Conservation (phyloP, 2,797 vertebrate genomes). For the Odontamblyopus rebecca region DNA sequence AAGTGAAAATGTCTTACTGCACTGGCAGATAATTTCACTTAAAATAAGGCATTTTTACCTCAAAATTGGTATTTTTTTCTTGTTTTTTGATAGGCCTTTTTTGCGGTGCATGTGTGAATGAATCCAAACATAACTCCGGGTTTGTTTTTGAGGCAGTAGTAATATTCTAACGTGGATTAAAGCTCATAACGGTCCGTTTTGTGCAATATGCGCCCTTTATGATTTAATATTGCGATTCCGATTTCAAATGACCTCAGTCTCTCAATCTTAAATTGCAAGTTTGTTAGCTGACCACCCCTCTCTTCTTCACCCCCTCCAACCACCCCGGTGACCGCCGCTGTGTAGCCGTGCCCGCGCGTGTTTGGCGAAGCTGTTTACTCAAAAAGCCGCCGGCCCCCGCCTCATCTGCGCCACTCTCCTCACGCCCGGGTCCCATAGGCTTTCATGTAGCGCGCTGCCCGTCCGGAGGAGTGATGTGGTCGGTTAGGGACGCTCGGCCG, state of each 20-base stretch:
- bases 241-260: slow-evolving; percentile 52
- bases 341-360: slow-evolving; percentile 61
- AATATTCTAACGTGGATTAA: too few species aligned
- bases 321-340: slow-evolving; percentile 56
- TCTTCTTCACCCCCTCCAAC: slow-evolving; percentile 24
- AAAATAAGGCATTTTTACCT: too few species aligned
- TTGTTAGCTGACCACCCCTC: slow-evolving; percentile 22
- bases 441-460: slow-evolving; percentile 64
- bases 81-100: too few species aligned
- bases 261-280: slow-evolving; percentile 35
- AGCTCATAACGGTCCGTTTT: too few species aligned
- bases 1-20: too few species aligned
- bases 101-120: too few species aligned
- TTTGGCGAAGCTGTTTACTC: slow-evolving; percentile 68
- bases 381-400: slow-evolving; percentile 60
- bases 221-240: slow-evolving; percentile 35
- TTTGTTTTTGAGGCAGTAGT: too few species aligned
- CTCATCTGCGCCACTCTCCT: slow-evolving; percentile 36
- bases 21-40: too few species aligned
- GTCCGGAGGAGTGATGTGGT: slow-evolving; percentile 72
- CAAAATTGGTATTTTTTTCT: too few species aligned
- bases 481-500: slow-evolving; percentile 39
- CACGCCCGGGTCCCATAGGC: slow-evolving; percentile 42
- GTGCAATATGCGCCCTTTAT: too few species aligned
- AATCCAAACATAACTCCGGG: too few species aligned